A percentile compares a stretch with the other conserved stretches of the same genome.
Evolutionary conservation across 2,113 vertebrate genomes (phyloP).

Genomic region (Acinonyx jubatus): DNA sequence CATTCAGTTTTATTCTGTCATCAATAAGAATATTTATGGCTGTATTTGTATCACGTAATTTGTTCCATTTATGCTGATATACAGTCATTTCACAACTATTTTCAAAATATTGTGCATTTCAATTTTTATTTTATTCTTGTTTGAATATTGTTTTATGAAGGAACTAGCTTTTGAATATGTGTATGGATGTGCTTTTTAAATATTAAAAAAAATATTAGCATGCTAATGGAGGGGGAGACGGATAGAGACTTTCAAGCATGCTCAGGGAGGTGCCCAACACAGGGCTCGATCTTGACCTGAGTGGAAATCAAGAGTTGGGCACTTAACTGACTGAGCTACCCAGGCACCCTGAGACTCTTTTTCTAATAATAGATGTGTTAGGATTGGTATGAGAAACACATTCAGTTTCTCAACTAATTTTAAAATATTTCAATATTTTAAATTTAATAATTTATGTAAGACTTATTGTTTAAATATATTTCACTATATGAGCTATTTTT

Average conservation of each 20-base stretch:
- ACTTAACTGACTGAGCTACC: too few species aligned
- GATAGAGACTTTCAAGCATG: too few species aligned
- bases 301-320: too few species aligned
- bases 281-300: too few species aligned
- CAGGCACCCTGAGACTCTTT: not conserved
- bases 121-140: not conserved
- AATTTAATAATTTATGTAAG: not conserved
- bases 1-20: not conserved
- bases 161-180: not conserved
- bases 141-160: not conserved
- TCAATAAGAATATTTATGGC: not conserved
- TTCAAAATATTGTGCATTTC: not conserved
- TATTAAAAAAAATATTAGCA: not conserved
- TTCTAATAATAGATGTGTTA: not conserved
- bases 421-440: not conserved
- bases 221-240: not conserved
- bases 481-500: not conserved
- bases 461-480: not conserved
- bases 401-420: not conserved
- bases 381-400: not conserved
- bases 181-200: not conserved
- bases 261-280: too few species aligned
- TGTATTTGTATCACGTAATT: not conserved
- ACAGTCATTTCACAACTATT: not conserved
- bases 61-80: not conserved